Evolutionary conservation across 2,888 invertebrate species (phyloP).

Genomic region (Chydorus sphaericus): DNA sequence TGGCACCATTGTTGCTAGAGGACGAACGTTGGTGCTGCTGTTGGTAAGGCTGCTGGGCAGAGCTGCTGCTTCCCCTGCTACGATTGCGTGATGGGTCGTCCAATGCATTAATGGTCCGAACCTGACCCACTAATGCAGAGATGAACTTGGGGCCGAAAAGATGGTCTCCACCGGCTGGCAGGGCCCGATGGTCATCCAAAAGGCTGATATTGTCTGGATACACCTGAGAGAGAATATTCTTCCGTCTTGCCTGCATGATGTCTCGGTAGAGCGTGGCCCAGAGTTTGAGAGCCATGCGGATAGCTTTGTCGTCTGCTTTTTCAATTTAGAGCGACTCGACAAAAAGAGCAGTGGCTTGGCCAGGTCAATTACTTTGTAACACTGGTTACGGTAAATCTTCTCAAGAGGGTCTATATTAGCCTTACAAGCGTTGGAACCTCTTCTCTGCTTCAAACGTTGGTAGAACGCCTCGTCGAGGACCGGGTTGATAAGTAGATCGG

Average conservation of each 20-base stretch:
- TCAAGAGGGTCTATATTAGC: neutral
- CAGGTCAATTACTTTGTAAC: neutral
- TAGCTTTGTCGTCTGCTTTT: too few species aligned
- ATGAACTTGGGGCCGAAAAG: neutral
- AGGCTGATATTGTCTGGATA: neutral
- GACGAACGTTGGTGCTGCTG: too few species aligned
- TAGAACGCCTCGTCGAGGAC: neutral
- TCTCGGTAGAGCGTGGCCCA: neutral
- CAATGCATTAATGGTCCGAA: neutral
- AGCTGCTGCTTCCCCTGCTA: too few species aligned
- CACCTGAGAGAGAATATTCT: neutral
- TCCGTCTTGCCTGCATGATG: neutral
- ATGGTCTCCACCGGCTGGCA: neutral
- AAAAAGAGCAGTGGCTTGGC: neutral
- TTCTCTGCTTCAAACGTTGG: neutral
- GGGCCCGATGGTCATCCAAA: neutral
- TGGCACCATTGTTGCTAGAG: neutral
- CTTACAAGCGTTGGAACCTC: neutral
- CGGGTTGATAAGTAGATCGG: neutral
- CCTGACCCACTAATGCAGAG: neutral
- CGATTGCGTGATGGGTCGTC: too few species aligned
- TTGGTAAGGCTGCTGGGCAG: too few species aligned
- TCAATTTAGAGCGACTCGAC: neutral
- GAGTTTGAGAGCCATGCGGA: neutral
- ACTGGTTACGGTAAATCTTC: neutral